Evolutionary conservation across 2,888 invertebrate species (phyloP).

Genomic region (Chrysomela aeneicollis): DNA sequence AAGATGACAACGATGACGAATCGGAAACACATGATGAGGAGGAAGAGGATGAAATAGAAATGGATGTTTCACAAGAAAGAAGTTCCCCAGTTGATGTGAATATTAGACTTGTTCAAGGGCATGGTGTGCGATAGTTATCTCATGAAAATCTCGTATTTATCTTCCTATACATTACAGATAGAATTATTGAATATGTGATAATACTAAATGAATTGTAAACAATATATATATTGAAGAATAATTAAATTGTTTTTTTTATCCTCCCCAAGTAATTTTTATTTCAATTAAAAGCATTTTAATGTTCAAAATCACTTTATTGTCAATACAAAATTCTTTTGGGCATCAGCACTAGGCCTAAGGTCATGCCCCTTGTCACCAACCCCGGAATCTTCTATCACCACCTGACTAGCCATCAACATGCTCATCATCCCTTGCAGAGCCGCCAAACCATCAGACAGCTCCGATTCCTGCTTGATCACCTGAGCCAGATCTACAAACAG

Average conservation of each 20-base stretch:
- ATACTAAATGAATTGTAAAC: no score
- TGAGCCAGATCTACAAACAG: constrained; percentile 69
- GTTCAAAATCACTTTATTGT: constrained; percentile 58
- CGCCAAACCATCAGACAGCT: constrained; percentile 70
- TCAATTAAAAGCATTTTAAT: no score
- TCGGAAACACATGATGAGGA: constrained; percentile 70
- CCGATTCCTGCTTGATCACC: constrained; percentile 72
- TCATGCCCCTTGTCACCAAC: constrained; percentile 45
- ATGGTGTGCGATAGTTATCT: constrained; percentile 47
- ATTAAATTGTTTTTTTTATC: no score
- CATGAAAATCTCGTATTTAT: background rate
- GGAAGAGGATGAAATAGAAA: constrained; percentile 67
- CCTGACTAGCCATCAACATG: constrained; percentile 67
- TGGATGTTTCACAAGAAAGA: constrained; percentile 58
- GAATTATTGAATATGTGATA: no score
- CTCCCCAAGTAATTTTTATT: no score
- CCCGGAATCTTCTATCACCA: constrained; percentile 59
- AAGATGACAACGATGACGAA: constrained; percentile 69
- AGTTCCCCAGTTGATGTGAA: constrained; percentile 59
- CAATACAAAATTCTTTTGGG: constrained; percentile 67
- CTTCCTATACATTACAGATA: no score
- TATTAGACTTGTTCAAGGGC: constrained; percentile 53
- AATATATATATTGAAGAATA: no score
- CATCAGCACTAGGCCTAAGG: constrained; percentile 59
- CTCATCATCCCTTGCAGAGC: constrained; percentile 76